Evolutionary conservation across 2,888 invertebrate species (phyloP), one percentile per base, ranked within the genome.

Genomic region (Vandiemenella viatica): DNA sequence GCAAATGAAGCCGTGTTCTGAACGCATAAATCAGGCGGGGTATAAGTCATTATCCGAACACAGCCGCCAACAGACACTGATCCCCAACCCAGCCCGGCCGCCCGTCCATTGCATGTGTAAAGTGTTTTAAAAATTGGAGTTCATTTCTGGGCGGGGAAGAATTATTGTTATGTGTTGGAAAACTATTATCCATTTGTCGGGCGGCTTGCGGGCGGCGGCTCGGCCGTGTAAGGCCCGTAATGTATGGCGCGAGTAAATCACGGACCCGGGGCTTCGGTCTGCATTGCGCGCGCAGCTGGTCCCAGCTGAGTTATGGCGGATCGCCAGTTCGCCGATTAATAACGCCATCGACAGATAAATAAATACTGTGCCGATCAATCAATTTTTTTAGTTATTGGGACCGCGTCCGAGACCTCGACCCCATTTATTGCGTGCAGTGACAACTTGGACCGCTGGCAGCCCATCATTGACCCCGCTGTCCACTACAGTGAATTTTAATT

Each of bases 71-170:
- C 32, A 38, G 57, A 60, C 58, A 59, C 60, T 62, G 60, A 59
- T 61, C 61, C 58, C 60, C 61, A 59, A 59, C 48, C 49, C 48
- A 43, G 47, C 43, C 48, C 50, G 50, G 46, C 37, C 47, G 7
- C 23, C 47, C 42, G 18, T 43, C 26, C 10, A 20, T 46, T 38
- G 43, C 50, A 51, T 51, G 41, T 51, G 57, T 20, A 42, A 42
- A 50, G 50, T 52, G 53, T 47, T 53, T 53, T 49, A 53, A 53
- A 53, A 53, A 49, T 46, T 42, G 40, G 41, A 53, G 47, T 53
- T 53, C 51, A 53, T 53, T 53, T 51, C 26, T 43, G 15, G n/a
- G 22, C 5, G 50, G 45, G 45, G 50, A 53, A 47, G 48, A 46
- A 51, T 53, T 50, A 48, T 51, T 51, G 46, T 49, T 46, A 44